These are phyloP conservation scores for Pseudopodoces humilis DNA, from an alignment of 2,113 vertebrate species.

Conservation along the genomic window DNA sequence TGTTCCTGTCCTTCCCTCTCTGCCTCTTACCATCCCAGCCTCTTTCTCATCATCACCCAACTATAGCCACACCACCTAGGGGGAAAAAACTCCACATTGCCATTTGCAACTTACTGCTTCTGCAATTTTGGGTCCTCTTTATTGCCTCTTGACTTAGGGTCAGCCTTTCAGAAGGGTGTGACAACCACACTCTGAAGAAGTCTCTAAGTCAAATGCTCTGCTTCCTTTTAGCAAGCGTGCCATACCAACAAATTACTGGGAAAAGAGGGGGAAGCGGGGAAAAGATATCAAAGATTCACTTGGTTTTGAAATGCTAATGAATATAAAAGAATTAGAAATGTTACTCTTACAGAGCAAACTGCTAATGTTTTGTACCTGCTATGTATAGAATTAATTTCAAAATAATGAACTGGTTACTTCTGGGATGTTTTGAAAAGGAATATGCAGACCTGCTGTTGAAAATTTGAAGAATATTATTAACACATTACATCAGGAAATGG, in stretches of 20 bases:
- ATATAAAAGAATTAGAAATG: background rate
- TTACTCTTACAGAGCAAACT: background rate
- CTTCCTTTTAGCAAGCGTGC: background rate
- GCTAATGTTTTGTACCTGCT: background rate
- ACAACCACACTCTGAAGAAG: background rate
- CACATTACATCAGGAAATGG: background rate
- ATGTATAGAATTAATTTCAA: background rate
- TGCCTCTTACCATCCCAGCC: constrained; percentile 7
- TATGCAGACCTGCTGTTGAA: background rate
- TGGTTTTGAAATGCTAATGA: constrained; percentile 16
- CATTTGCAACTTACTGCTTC: background rate
- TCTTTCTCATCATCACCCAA: background rate
- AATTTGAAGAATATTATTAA: background rate
- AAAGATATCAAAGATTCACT: background rate
- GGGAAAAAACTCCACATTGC: background rate
- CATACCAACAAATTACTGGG: background rate
- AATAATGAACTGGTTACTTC: background rate
- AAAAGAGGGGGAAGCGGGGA: background rate
- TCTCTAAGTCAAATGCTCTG: background rate
- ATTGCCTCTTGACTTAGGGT: background rate
- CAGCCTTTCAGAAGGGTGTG: background rate
- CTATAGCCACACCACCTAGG: background rate
- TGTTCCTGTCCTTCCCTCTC: background rate
- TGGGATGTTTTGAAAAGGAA: background rate
- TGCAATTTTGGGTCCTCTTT: background rate